Percentiles rank a stretch among this genome's conserved stretches.
These are phyloP conservation scores for Tetramorium parvispinum DNA, from an alignment of 1,140 invertebrate species.

Conservation along the genomic window DNA sequence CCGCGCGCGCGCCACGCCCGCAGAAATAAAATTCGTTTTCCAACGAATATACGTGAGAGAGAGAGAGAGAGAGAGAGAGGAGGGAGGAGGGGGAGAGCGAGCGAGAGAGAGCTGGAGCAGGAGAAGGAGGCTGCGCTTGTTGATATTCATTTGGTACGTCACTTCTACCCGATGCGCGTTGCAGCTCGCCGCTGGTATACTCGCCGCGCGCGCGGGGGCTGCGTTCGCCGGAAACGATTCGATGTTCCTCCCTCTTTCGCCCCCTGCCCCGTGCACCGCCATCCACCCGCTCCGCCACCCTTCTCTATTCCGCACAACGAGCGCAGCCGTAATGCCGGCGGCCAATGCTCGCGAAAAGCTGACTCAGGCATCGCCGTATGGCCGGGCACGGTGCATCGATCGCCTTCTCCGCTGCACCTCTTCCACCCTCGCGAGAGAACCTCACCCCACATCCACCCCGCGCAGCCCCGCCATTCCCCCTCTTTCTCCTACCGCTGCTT, in stretches of 20 bases:
- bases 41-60: slow-evolving; percentile 12
- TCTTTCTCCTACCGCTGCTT: neutral
- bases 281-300: slow-evolving; percentile 43
- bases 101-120: neutral
- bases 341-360: slow-evolving; percentile 77
- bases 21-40: slow-evolving; percentile 74
- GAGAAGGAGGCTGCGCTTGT: slow-evolving; percentile 71
- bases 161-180: slow-evolving; percentile 68
- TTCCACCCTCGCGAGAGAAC: slow-evolving; percentile 60
- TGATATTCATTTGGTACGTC: slow-evolving; percentile 76
- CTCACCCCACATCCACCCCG: slow-evolving; percentile 22
- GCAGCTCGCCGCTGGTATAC: slow-evolving; percentile 66
- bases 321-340: slow-evolving; percentile 74
- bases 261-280: slow-evolving; percentile 21
- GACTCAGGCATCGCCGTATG: slow-evolving; percentile 76
- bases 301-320: slow-evolving; percentile 68
- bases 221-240: slow-evolving; percentile 74
- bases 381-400: slow-evolving; percentile 77
- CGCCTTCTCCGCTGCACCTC: slow-evolving; percentile 76
- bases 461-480: neutral
- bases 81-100: neutral
- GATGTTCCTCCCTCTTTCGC: slow-evolving; percentile 60
- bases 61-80: neutral
- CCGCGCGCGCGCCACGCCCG: slow-evolving; percentile 73
- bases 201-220: slow-evolving; percentile 59